Conservation (phyloP, 2,888 invertebrate species). For the Conus canariensis region DNA sequence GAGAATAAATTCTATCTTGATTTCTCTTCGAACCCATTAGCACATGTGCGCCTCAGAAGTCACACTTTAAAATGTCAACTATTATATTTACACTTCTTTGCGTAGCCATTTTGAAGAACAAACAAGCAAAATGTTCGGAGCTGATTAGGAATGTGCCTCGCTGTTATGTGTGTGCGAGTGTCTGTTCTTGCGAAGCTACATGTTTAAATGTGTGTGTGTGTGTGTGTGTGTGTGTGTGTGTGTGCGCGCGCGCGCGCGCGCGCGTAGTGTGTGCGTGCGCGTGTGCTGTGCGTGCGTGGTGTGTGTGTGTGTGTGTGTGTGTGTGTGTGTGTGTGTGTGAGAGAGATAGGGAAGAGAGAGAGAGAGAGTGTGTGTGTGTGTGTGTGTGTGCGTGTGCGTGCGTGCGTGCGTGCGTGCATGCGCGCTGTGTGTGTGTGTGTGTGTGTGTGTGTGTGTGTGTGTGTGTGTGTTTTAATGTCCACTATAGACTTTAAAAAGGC, state of each 20-base stretch:
- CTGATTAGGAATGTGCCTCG: too few relatives aligned
- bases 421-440: background rate
- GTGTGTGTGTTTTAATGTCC: background rate
- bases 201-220: too few relatives aligned
- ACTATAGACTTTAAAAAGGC: background rate
- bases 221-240: background rate
- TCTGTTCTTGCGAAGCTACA: too few relatives aligned
- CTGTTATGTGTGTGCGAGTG: too few relatives aligned
- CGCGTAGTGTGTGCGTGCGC: slow-evolving; percentile 1
- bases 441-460: background rate
- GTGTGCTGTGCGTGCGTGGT: slow-evolving; percentile 12
- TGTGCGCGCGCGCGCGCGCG: slow-evolving; percentile 1
- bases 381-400: slow-evolving; percentile 12
- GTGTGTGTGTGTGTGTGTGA: slow-evolving; percentile 6
- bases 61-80: too few relatives aligned
- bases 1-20: too few relatives aligned
- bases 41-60: too few relatives aligned
- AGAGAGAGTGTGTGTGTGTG: background rate
- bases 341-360: too few relatives aligned
- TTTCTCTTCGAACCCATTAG: too few relatives aligned
- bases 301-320: slow-evolving; percentile 26
- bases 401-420: background rate
- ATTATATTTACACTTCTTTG: too few relatives aligned
- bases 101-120: too few relatives aligned
- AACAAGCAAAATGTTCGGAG: too few relatives aligned